phyloP scores from a whole-genome alignment of 2,113 vertebrate species.

The Rhinichthys klamathensis region DNA sequence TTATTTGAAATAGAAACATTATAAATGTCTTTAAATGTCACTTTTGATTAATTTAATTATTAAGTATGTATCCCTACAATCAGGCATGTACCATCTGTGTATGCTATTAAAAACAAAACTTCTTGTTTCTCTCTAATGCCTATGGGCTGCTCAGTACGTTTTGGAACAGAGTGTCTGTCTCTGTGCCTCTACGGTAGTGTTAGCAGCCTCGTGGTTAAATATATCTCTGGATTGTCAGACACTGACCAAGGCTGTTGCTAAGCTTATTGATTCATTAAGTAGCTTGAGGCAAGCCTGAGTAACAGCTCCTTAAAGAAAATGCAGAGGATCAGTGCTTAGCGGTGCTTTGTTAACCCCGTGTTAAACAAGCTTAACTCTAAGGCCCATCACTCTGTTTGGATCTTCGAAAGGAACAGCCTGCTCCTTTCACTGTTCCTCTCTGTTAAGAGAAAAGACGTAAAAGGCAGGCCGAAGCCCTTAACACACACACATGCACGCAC shows the following conservation, averaged over 20 bases:
- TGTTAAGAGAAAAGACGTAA: not conserved
- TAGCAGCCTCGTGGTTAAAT: constrained; percentile 21
- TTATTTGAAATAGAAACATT: not conserved
- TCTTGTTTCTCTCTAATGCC: not conserved
- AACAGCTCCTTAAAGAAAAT: constrained; percentile 33
- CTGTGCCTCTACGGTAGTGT: not conserved
- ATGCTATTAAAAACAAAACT: not conserved
- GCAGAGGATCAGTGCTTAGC: constrained; percentile 27
- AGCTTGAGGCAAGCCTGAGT: constrained; percentile 41
- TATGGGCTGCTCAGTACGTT: not conserved
- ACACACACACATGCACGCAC: constrained; percentile 1
- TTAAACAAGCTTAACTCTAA: constrained; percentile 41
- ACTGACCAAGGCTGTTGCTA: constrained; percentile 23
- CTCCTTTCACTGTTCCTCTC: not conserved
- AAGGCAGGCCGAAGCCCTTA: not conserved
- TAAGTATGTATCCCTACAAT: not conserved
- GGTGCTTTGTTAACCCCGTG: constrained; percentile 24
- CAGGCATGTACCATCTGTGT: not conserved
- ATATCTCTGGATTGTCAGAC: constrained; percentile 34
- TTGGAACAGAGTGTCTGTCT: not conserved
- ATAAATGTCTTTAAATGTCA: not conserved
- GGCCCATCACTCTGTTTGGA: constrained; percentile 4
- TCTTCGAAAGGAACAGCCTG: constrained; percentile 32
- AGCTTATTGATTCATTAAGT: constrained; percentile 40
- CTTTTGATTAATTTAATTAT: not conserved